Conservation (phyloP, 1,140 invertebrate genomes). For the Brachionus calyciflorus region DNA sequence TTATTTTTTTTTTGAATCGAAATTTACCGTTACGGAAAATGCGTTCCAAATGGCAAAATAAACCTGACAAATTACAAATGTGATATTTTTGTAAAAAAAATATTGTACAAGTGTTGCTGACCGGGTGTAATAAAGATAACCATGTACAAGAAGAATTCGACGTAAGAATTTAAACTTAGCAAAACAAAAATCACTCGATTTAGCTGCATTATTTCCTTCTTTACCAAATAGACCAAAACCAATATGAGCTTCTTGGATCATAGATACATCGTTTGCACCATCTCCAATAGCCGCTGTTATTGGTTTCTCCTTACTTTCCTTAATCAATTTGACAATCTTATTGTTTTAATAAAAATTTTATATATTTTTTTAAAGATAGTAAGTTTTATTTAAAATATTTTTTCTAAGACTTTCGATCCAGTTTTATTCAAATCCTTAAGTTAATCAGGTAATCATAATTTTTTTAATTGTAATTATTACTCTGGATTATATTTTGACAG, state of each 20-base stretch:
- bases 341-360: neutral
- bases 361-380: neutral
- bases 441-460: too few relatives aligned
- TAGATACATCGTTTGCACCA: conserved; percentile 77
- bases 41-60: conserved; percentile 99
- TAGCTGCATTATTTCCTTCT: conserved; percentile 88
- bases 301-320: conserved; percentile 76
- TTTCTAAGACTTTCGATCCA: too few relatives aligned
- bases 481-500: too few relatives aligned
- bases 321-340: conserved; percentile 93
- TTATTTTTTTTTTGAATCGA: neutral
- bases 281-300: conserved; percentile 73
- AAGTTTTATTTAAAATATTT: neutral
- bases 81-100: conserved; percentile 98
- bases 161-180: conserved; percentile 82
- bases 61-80: conserved; percentile 97
- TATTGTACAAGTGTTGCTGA: conserved; percentile 86
- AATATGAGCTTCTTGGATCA: conserved; percentile 76
- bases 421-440: too few relatives aligned
- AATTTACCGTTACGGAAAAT: conserved; percentile 88
- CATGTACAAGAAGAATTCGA: conserved; percentile 86
- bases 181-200: conserved; percentile 96
- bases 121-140: conserved; percentile 85
- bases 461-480: too few relatives aligned
- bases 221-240: conserved; percentile 87